Conservation (phyloP, 2,888 invertebrate species). For the Phyto melanocephala region DNA sequence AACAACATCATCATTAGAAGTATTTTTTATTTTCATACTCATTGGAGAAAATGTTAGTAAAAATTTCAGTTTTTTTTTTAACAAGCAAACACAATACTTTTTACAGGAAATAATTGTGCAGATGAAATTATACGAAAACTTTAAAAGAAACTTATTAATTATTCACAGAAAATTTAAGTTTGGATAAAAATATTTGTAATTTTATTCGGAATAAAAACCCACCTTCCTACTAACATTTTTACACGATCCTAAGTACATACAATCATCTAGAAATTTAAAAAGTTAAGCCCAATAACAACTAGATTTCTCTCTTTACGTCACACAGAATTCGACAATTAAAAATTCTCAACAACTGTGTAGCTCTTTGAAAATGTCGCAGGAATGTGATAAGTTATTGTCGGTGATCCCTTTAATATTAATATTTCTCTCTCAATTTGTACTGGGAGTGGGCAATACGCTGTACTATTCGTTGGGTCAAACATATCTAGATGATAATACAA, state of each 20-base stretch:
- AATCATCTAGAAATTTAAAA: background rate
- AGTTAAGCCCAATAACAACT: background rate
- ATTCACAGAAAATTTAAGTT: background rate
- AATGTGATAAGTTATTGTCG: conserved; percentile 79
- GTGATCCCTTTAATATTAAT: conserved; percentile 82
- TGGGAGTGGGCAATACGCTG: conserved; percentile 84
- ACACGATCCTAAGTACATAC: background rate
- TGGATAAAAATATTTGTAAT: background rate
- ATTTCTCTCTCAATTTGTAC: conserved; percentile 84
- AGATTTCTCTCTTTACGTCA: background rate
- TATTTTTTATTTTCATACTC: background rate
- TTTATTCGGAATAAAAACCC: background rate
- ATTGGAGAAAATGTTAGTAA: background rate
- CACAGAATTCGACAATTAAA: conserved; percentile 68
- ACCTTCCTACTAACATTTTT: background rate
- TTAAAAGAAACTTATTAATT: no score
- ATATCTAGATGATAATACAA: conserved; percentile 85
- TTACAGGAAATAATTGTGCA: background rate
- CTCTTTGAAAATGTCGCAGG: conserved; percentile 71
- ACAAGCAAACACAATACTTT: background rate
- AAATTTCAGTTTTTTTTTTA: background rate
- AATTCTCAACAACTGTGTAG: conserved; percentile 73
- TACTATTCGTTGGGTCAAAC: conserved; percentile 84
- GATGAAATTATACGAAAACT: background rate
- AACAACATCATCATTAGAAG: background rate